Evolutionary conservation across 92 coral and sea anemone species (phyloP).

Genomic region (Zoanthus solanderi): DNA sequence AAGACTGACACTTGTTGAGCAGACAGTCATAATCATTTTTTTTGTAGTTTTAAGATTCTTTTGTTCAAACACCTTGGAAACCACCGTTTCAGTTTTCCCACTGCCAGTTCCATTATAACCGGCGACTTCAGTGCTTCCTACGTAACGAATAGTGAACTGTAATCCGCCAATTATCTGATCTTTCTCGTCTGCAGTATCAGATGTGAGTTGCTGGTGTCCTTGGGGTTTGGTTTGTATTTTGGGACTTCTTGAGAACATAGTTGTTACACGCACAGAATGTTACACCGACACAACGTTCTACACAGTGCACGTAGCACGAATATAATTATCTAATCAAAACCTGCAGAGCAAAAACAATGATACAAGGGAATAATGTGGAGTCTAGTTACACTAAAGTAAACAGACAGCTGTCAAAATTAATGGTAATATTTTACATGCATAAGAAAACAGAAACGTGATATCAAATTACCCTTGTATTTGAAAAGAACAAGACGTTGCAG

Average conservation of each 20-base stretch:
- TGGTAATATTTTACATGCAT: too few relatives aligned
- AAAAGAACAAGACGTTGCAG: too few relatives aligned
- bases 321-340: background rate
- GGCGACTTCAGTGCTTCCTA: conserved; percentile 85
- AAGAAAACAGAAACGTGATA: too few relatives aligned
- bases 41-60: conserved; percentile 73
- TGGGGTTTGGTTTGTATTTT: conserved; percentile 59
- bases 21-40: conserved; percentile 75
- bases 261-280: background rate
- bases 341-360: background rate
- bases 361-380: background rate
- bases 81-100: conserved; percentile 89
- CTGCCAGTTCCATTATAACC: conserved; percentile 83
- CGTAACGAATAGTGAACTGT: conserved; percentile 77
- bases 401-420: conserved; percentile 28
- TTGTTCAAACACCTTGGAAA: conserved; percentile 73
- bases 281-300: background rate
- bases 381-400: background rate
- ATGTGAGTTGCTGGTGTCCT: conserved; percentile 86
- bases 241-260: conserved; percentile 78
- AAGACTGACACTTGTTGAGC: conserved; percentile 81
- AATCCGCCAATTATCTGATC: conserved; percentile 87
- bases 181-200: conserved; percentile 88
- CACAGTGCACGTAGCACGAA: background rate
- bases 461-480: too few relatives aligned